Percentiles rank a stretch among this genome's conserved stretches.
phyloP scores from a whole-genome alignment of 2,797 vertebrate species.

The Smutsia temminckii region DNA sequence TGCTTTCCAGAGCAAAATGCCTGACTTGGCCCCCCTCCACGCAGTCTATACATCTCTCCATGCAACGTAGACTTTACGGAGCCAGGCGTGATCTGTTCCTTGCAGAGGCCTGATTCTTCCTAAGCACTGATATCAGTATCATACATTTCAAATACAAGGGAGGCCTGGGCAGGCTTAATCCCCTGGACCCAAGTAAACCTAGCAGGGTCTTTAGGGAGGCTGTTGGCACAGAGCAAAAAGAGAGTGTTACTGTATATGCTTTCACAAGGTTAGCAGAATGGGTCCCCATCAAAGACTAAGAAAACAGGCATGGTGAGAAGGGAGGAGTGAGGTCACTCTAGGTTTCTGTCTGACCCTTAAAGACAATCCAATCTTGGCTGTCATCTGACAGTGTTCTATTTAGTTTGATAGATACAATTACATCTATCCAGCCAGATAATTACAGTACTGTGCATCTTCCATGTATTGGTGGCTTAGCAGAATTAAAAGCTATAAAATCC shows the following conservation, averaged over 20 bases:
- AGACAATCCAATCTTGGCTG: slow-evolving; percentile 63
- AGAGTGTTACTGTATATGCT: slow-evolving; percentile 52
- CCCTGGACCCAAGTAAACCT: slow-evolving; percentile 69
- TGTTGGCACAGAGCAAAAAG: slow-evolving; percentile 70
- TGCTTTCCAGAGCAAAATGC: slow-evolving; percentile 78
- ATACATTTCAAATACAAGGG: slow-evolving; percentile 81
- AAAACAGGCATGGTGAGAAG: slow-evolving; percentile 56
- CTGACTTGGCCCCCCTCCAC: slow-evolving; percentile 85
- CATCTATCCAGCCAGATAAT: slow-evolving; percentile 70
- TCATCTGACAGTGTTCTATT: slow-evolving; percentile 69
- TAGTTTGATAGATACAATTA: slow-evolving; percentile 71
- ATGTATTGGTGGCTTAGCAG: slow-evolving; percentile 57
- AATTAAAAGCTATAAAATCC: slow-evolving; percentile 71
- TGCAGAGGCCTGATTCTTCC: slow-evolving; percentile 77
- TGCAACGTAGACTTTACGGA: slow-evolving; percentile 85
- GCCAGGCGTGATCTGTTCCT: slow-evolving; percentile 82
- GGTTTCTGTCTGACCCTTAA: slow-evolving; percentile 42
- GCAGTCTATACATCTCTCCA: slow-evolving; percentile 82
- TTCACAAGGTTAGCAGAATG: slow-evolving; percentile 21
- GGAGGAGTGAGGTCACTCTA: neutral
- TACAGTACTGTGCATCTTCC: slow-evolving; percentile 56
- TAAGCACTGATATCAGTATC: slow-evolving; percentile 83
- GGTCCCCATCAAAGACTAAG: slow-evolving; percentile 42
- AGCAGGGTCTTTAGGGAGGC: slow-evolving; percentile 51
- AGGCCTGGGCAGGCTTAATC: slow-evolving; percentile 71